Percentiles rank a stretch among this genome's conserved stretches.
Evolutionary conservation across 2,888 invertebrate genomes (phyloP).

Genomic region (Drosophila neotestacea): DNA sequence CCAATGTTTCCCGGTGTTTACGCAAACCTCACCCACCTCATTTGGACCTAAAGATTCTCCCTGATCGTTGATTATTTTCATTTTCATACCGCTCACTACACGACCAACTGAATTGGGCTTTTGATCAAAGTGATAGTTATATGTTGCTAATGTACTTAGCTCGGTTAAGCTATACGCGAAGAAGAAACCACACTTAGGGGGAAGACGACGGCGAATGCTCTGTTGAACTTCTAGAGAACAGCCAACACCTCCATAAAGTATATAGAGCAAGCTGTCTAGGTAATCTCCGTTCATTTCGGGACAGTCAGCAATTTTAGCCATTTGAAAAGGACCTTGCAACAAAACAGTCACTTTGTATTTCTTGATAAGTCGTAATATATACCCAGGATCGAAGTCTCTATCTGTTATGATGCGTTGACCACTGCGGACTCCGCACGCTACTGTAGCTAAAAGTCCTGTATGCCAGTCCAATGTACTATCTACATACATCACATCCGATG

Average conservation of each 20-base stretch:
- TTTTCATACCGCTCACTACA: constrained; percentile 31
- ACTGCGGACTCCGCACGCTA: constrained; percentile 4
- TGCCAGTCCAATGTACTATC: constrained; percentile 10
- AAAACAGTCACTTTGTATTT: constrained; percentile 11
- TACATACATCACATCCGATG: not conserved
- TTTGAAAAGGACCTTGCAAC: not conserved
- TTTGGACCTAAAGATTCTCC: constrained; percentile 55
- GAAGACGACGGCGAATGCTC: not conserved
- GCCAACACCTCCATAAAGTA: not conserved
- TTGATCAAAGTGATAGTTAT: constrained; percentile 1
- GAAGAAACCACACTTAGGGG: not conserved
- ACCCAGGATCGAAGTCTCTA: not conserved
- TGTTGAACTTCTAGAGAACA: constrained; percentile 3
- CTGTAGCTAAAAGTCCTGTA: not conserved
- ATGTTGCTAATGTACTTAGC: not conserved
- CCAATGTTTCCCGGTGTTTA: constrained; percentile 44
- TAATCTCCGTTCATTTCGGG: not conserved
- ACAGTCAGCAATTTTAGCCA: constrained; percentile 10
- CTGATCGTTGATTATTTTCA: constrained; percentile 71
- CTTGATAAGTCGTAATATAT: not conserved
- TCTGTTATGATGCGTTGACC: constrained; percentile 1
- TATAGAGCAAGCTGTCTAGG: not conserved
- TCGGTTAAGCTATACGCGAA: constrained; percentile 10
- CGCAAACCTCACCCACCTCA: constrained; percentile 72
- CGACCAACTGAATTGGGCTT: constrained; percentile 17